phyloP scores from a whole-genome alignment of 2,888 invertebrate genomes.

The Tenodera sinensis region DNA sequence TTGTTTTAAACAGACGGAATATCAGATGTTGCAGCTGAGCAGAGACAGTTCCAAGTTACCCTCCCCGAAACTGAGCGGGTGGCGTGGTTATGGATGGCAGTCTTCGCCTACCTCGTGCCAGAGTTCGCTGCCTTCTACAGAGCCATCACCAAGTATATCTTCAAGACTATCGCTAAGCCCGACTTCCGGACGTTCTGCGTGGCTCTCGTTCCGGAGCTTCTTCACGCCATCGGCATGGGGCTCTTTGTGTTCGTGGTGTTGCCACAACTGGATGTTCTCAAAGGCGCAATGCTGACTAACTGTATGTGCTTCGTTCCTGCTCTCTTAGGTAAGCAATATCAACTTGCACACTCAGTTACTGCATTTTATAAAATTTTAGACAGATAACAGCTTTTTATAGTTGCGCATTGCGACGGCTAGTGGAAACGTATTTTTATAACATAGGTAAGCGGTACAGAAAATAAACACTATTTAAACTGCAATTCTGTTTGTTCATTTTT shows the following conservation, averaged over 20 bases:
- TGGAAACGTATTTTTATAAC: too few species aligned
- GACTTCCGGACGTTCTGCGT: slow-evolving; percentile 56
- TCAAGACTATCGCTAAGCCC: slow-evolving; percentile 64
- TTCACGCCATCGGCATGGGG: slow-evolving; percentile 83
- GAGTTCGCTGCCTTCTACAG: slow-evolving; percentile 84
- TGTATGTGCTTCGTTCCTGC: slow-evolving; percentile 91
- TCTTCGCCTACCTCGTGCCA: slow-evolving; percentile 83
- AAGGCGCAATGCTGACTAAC: slow-evolving; percentile 94
- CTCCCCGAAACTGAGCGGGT: slow-evolving; percentile 82
- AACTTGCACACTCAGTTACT: neutral
- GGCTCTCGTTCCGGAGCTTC: slow-evolving; percentile 79
- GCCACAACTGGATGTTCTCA: slow-evolving; percentile 89
- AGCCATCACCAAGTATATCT: slow-evolving; percentile 81
- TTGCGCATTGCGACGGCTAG: too few species aligned
- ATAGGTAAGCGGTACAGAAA: too few species aligned
- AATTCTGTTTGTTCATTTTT: too few species aligned
- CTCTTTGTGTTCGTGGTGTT: slow-evolving; percentile 83
- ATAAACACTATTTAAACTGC: too few species aligned
- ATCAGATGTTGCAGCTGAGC: neutral
- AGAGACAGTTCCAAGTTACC: slow-evolving; percentile 68
- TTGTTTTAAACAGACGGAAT: too few species aligned
- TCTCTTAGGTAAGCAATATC: slow-evolving; percentile 50
- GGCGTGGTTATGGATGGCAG: slow-evolving; percentile 89
- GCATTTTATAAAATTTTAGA: neutral
- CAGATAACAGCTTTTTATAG: neutral